A percentile compares a stretch with the other conserved stretches of the same genome.
Evolutionary conservation across 1,140 invertebrate species (phyloP).

Genomic region (Lasioglossum baleicum): DNA sequence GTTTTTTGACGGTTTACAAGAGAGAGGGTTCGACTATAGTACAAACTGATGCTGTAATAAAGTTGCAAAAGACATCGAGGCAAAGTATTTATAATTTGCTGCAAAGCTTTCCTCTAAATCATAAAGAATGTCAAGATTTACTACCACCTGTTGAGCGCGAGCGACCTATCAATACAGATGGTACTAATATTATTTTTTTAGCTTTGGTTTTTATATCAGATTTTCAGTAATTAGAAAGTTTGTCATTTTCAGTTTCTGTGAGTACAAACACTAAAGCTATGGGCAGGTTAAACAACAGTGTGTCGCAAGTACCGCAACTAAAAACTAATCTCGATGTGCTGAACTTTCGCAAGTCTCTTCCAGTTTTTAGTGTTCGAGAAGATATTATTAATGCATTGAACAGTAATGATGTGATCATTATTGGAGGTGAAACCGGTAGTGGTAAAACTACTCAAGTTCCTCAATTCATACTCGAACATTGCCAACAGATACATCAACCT

Average conservation of each 20-base stretch:
- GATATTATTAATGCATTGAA: constrained; percentile 81
- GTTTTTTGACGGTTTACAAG: constrained; percentile 88
- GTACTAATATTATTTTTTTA: constrained; percentile 53
- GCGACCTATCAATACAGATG: constrained; percentile 69
- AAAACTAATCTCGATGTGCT: constrained; percentile 79
- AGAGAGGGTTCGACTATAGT: constrained; percentile 86
- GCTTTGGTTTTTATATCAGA: neutral
- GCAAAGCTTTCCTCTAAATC: constrained; percentile 86
- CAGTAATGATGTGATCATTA: constrained; percentile 83
- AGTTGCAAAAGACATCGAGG: constrained; percentile 83
- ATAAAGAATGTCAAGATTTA: constrained; percentile 85
- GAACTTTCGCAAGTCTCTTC: constrained; percentile 81
- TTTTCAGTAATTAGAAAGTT: constrained; percentile 9
- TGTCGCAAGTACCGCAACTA: constrained; percentile 83
- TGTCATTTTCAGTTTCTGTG: constrained; percentile 68
- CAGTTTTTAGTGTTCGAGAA: constrained; percentile 80
- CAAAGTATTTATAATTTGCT: constrained; percentile 82
- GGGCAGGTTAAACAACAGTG: constrained; percentile 83
- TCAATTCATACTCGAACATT: constrained; percentile 93
- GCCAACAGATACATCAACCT: constrained; percentile 82
- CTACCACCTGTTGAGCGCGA: constrained; percentile 81
- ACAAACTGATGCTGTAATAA: constrained; percentile 85
- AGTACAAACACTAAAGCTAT: constrained; percentile 80
- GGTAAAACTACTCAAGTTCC: constrained; percentile 96
- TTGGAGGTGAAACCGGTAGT: constrained; percentile 91